Percentiles rank a stretch among this genome's conserved stretches.
Conservation (phyloP, 1,140 invertebrate genomes). For the Diorhabda elongata region DNA sequence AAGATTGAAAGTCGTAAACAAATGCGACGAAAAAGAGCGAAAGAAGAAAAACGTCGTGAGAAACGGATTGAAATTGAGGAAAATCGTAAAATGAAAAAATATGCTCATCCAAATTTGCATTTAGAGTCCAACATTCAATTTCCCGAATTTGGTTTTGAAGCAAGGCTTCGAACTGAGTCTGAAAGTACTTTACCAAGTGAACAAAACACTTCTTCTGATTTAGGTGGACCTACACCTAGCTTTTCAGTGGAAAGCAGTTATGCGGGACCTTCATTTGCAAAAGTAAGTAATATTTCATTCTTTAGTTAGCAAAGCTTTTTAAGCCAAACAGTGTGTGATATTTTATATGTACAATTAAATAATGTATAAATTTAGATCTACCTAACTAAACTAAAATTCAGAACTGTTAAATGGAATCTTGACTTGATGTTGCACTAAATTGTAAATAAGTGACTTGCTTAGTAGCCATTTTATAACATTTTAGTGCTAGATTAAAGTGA, state of each 20-base stretch:
- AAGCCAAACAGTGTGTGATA: no score
- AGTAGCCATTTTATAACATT: conserved; percentile 6
- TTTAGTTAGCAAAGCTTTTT: no score
- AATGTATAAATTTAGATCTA: no score
- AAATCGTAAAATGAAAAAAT: conserved; percentile 64
- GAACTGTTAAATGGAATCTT: no score
- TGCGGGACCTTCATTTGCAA: conserved; percentile 55
- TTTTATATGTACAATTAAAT: no score
- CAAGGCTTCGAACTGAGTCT: conserved; percentile 25
- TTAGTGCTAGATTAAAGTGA: conserved; percentile 24
- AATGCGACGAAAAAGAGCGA: conserved; percentile 58
- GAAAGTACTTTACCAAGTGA: conserved; percentile 31
- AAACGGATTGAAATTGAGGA: conserved; percentile 67
- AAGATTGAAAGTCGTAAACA: conserved; percentile 63
- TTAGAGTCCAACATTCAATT: conserved; percentile 64
- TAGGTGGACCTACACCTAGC: conserved; percentile 34
- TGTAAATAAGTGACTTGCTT: background rate
- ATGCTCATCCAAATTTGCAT: conserved; percentile 54
- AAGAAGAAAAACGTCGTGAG: conserved; percentile 67
- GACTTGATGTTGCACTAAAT: background rate
- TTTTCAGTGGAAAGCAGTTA: conserved; percentile 33
- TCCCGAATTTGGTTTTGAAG: conserved; percentile 41
- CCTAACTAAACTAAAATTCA: no score
- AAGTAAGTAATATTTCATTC: conserved; percentile 45
- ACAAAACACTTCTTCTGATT: conserved; percentile 24